These are phyloP conservation scores for Cylas formicarius DNA, from an alignment of 1,140 invertebrate genomes.

Conservation along the genomic window DNA sequence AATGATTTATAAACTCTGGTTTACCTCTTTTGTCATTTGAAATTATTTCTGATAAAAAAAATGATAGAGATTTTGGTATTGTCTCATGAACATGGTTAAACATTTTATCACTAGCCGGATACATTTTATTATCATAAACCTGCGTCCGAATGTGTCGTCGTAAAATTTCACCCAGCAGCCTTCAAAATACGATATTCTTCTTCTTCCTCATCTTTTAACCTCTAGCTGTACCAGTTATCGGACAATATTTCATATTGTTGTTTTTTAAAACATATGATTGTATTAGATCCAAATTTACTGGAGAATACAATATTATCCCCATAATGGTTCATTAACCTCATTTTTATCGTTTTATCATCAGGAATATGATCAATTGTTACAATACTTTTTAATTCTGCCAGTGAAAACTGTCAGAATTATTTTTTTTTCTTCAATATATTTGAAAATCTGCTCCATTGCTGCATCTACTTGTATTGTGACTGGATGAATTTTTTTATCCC, in stretches of 20 bases:
- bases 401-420: no score
- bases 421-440: no score
- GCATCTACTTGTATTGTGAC: no score
- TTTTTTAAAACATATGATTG: constrained; percentile 16
- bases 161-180: constrained; percentile 19
- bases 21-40: constrained; percentile 19
- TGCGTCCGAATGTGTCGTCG: constrained; percentile 10
- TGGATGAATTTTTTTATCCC: no score
- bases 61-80: constrained; percentile 19
- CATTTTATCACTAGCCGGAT: constrained; percentile 21
- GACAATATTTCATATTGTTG: constrained; percentile 10
- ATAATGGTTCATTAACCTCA: constrained; percentile 10
- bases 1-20: constrained; percentile 6
- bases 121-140: constrained; percentile 18
- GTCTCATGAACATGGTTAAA: constrained; percentile 18
- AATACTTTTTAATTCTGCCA: constrained; percentile 8
- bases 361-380: constrained; percentile 3
- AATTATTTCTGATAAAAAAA: constrained; percentile 22
- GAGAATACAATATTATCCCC: constrained; percentile 18
- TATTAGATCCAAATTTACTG: constrained; percentile 20
- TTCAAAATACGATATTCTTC: constrained; percentile 19
- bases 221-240: constrained; percentile 21
- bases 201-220: constrained; percentile 11
- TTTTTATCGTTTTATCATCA: constrained; percentile 12
- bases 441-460: no score